Evolutionary conservation across 2,113 vertebrate species (phyloP).

Genomic region (Dolichotis patagonum): DNA sequence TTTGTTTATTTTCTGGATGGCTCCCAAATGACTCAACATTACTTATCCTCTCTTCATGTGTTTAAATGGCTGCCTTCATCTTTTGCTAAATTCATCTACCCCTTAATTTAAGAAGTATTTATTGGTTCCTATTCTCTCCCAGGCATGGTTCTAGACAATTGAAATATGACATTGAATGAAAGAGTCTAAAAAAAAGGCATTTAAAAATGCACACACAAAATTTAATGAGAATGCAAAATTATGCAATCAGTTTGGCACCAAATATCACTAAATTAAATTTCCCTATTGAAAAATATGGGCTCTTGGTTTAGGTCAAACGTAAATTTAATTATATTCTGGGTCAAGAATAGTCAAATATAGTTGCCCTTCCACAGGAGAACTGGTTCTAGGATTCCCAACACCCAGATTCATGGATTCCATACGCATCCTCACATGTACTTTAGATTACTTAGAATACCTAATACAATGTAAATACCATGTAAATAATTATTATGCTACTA

Average conservation of each 20-base stretch:
- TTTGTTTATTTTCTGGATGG: conserved; percentile 29
- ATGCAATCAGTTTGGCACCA: neutral
- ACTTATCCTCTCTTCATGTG: neutral
- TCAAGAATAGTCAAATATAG: neutral
- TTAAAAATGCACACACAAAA: neutral
- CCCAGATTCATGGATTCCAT: no score
- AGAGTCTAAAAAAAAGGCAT: neutral
- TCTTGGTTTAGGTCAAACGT: neutral
- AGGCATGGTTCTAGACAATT: neutral
- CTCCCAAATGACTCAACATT: neutral
- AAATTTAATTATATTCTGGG: neutral
- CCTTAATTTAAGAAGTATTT: conserved; percentile 12
- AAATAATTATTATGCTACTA: neutral
- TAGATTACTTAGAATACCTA: neutral
- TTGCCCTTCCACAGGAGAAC: neutral
- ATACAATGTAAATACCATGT: neutral
- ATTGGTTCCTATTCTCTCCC: neutral
- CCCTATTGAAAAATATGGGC: conserved; percentile 31
- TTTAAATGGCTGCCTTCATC: neutral
- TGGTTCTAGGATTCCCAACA: neutral
- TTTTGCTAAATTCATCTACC: neutral
- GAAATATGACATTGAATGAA: neutral
- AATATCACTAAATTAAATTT: conserved; percentile 31
- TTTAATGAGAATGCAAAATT: neutral
- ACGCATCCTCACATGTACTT: neutral